phyloP scores from a whole-genome alignment of 2,113 vertebrate species.

The Uropsilus gracilis region DNA sequence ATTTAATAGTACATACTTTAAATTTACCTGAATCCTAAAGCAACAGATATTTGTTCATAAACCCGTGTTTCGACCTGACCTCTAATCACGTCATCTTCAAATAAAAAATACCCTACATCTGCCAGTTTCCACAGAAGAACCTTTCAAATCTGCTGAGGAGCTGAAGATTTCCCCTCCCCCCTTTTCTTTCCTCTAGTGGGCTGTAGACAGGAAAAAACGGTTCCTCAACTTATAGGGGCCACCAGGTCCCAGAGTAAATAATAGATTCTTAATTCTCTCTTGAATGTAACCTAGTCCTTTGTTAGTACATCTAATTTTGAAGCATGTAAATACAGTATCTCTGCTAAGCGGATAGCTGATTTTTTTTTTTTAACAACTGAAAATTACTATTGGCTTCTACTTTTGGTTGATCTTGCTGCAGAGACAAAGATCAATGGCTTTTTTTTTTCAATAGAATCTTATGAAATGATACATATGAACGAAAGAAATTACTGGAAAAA shows the following conservation, averaged over 20 bases:
- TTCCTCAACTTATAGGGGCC: background rate
- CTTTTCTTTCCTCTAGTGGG: background rate
- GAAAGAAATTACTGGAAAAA: background rate
- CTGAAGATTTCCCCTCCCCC: background rate
- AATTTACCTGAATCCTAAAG: background rate
- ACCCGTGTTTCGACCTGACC: background rate
- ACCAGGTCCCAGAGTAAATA: background rate
- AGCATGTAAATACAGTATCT: background rate
- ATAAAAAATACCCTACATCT: background rate
- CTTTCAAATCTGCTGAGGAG: background rate
- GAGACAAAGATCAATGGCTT: conserved; percentile 24
- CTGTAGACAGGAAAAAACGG: background rate
- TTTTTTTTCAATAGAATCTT: too few relatives aligned
- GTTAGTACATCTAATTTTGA: conserved; percentile 7
- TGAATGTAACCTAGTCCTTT: conserved; percentile 3
- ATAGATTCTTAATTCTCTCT: background rate
- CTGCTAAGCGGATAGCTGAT: background rate
- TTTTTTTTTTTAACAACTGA: too few relatives aligned
- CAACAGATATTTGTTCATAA: background rate
- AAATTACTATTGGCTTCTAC: background rate
- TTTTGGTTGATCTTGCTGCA: background rate
- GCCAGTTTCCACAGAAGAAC: background rate
- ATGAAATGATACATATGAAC: background rate
- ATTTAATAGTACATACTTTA: background rate
- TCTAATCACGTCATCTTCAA: rapidly evolving